phyloP scores from a whole-genome alignment of 2,113 vertebrate species.

The Laterallus jamaicensis region DNA sequence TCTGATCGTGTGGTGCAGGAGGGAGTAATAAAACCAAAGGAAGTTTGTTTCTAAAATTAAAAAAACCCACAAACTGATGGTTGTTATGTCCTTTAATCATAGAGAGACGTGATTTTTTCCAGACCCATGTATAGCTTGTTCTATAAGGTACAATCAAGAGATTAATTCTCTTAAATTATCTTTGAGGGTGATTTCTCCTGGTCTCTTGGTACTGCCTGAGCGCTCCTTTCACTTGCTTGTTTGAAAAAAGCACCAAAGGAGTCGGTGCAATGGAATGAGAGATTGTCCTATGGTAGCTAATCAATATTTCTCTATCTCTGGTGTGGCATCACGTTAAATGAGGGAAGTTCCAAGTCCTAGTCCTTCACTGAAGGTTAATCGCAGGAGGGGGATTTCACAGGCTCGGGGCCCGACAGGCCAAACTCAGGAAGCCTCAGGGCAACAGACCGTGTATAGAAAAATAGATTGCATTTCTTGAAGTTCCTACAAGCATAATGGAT shows the following conservation, averaged over 20 bases:
- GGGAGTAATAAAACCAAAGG: constrained; percentile 9
- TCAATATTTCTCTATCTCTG: neutral
- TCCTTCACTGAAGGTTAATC: neutral
- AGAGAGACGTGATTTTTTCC: neutral
- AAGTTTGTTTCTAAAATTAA: neutral
- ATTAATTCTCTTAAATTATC: neutral
- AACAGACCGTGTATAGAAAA: neutral
- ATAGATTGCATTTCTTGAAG: neutral
- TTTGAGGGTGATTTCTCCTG: neutral
- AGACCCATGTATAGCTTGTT: neutral
- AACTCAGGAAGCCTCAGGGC: neutral
- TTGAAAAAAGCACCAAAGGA: neutral
- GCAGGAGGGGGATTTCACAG: neutral
- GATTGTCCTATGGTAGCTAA: neutral
- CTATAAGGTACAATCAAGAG: neutral
- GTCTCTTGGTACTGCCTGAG: neutral
- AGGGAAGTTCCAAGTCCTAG: neutral
- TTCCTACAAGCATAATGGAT: neutral
- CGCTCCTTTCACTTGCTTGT: neutral
- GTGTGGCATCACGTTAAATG: neutral
- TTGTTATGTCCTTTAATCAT: neutral
- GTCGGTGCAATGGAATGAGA: neutral
- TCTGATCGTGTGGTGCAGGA: constrained; percentile 7
- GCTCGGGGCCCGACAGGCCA: neutral
- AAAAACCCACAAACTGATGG: neutral